These are phyloP conservation scores for Eumerus sabulonum DNA, from an alignment of 2,888 invertebrate species.

Conservation along the genomic window DNA sequence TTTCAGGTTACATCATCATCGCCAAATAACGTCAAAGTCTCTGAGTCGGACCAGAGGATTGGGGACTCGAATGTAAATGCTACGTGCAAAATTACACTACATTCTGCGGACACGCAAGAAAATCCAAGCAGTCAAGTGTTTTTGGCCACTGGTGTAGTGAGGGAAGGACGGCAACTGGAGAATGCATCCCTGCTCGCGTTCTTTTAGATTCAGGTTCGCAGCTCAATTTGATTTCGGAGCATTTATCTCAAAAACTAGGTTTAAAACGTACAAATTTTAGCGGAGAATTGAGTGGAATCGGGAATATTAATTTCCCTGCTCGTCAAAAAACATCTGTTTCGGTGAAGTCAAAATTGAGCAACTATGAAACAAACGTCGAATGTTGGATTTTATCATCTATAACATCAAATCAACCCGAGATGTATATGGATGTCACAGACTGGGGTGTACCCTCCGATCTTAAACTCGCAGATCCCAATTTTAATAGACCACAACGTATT, in stretches of 20 bases:
- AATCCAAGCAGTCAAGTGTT: conserved; percentile 5
- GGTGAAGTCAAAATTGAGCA: conserved; percentile 12
- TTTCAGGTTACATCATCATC: conserved; percentile 16
- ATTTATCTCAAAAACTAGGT: conserved; percentile 27
- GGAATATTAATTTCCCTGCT: conserved; percentile 18
- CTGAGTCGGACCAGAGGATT: not conserved
- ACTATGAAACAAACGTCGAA: conserved; percentile 28
- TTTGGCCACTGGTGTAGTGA: conserved; percentile 24
- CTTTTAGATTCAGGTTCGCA: conserved; percentile 45
- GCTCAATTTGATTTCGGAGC: conserved; percentile 35
- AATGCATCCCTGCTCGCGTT: conserved; percentile 26
- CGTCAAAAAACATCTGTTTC: conserved; percentile 28
- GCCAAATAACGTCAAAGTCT: not conserved
- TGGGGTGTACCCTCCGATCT: conserved; percentile 31
- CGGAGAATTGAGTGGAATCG: conserved; percentile 30
- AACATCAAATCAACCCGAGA: conserved; percentile 29
- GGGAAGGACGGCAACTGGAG: conserved; percentile 16
- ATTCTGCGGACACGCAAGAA: not conserved
- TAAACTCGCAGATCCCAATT: conserved; percentile 27
- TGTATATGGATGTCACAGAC: conserved; percentile 8
- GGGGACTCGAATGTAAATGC: not conserved
- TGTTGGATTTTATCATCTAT: conserved; percentile 31
- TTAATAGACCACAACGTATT: conserved; percentile 25
- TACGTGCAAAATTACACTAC: conserved; percentile 12
- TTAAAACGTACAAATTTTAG: conserved; percentile 25